A percentile compares a stretch with the other conserved stretches of the same genome.
Evolutionary conservation across 2,888 invertebrate species (phyloP).

Genomic region (Metallyticus violacea): DNA sequence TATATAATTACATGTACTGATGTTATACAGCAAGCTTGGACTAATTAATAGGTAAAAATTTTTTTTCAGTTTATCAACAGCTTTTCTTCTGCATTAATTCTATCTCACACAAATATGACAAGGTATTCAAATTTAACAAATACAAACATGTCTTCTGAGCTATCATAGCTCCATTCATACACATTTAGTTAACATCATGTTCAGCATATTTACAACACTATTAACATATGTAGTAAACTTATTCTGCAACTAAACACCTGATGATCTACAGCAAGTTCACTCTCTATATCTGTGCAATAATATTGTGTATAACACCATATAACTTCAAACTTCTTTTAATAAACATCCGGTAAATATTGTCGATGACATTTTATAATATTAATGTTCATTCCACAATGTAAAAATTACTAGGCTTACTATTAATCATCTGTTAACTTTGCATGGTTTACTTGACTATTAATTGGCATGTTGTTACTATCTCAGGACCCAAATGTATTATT

Average conservation of each 20-base stretch:
- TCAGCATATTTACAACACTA: not conserved
- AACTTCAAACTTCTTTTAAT: not conserved
- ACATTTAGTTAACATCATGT: not conserved
- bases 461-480: not conserved
- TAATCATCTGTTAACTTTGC: not conserved
- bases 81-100: not conserved
- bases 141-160: not conserved
- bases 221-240: no score
- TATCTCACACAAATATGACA: not conserved
- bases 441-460: not conserved
- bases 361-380: not conserved
- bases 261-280: not conserved
- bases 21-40: not conserved
- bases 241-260: not conserved
- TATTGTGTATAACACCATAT: not conserved
- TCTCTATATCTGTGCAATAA: not conserved
- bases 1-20: not conserved
- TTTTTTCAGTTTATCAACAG: not conserved
- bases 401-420: not conserved
- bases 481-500: not conserved
- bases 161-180: not conserved
- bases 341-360: not conserved
- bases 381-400: not conserved
- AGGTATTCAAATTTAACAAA: not conserved
- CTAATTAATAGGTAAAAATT: not conserved